Conservation (phyloP, 2,888 invertebrate species). For the Tridacna crocea region DNA sequence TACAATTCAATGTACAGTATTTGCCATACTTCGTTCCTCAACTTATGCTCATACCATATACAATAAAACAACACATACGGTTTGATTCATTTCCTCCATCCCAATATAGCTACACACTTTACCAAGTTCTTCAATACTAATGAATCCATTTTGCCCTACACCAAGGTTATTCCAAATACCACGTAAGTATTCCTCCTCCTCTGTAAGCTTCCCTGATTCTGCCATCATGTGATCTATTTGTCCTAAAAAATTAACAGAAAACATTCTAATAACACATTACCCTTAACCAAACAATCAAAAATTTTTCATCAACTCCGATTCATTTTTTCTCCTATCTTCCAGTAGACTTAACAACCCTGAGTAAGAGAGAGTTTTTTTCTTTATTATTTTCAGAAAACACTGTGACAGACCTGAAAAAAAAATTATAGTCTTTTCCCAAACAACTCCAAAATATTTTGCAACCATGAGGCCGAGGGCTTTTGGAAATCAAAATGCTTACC, state of each 20-base stretch:
- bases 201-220: slow-evolving; percentile 65
- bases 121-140: slow-evolving; percentile 88
- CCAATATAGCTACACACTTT: slow-evolving; percentile 89
- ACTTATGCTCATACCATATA: too few relatives aligned
- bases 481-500: too few relatives aligned
- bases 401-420: too few relatives aligned
- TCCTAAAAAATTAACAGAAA: slow-evolving; percentile 59
- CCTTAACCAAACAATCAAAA: background rate
- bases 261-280: background rate
- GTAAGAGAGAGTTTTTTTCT: too few relatives aligned
- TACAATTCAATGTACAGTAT: too few relatives aligned
- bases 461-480: too few relatives aligned
- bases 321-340: background rate
- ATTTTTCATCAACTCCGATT: too few relatives aligned
- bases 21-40: too few relatives aligned
- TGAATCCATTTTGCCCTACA: slow-evolving; percentile 87
- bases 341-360: background rate
- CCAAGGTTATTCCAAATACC: slow-evolving; percentile 88
- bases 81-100: slow-evolving; percentile 87
- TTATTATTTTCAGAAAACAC: too few relatives aligned
- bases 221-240: slow-evolving; percentile 73
- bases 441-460: too few relatives aligned
- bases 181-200: slow-evolving; percentile 86
- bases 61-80: slow-evolving; percentile 84
- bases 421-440: too few relatives aligned